Evolutionary conservation across 1,140 invertebrate genomes (phyloP), one percentile per base, ranked within the genome.

Genomic region (Drosophila nebulosa): DNA sequence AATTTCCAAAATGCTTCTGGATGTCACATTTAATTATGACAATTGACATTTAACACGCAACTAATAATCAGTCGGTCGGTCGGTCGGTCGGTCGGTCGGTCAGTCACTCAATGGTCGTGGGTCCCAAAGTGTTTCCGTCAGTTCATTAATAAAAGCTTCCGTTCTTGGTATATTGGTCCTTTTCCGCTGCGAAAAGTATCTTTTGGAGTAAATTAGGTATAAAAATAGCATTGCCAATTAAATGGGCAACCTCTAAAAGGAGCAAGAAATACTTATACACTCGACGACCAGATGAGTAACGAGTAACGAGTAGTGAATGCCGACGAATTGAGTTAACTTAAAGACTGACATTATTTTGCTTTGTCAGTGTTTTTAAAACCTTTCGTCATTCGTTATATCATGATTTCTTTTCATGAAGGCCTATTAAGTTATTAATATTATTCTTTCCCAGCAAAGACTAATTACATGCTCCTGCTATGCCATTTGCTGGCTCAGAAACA

Each of bases 41-140:
- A 79, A 84, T 79, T 79, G 80, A 70, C 73, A 74, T 67, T 79
- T 79, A 79, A 66, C 80, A 84, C 80, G 77, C 80, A 66, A 79
- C 72, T 76, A 74, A 77, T 77, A 84, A 67, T 75, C 71, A 51
- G 30, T 36, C 58, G 35, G 35, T 12, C 39, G 7, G 21, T 12
- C 21, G 10, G 32, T 46, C 18, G 4, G 14, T 16, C 9, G 16
- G 35, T 61, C 18, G 18, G n/a, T n/a, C 21, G 39, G 36, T 16
- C 14, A n/a, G 39, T 46, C 18, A 18, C 2, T 46, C 18, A 18
- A 46, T 10, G 18, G 39, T 46, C 14, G 16, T 36, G 35, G 35
- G 35, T 9, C 6, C 16, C 39, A 3, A 18, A 36, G 26, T 39
- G 36, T 57, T 51, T 55, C 59, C 39, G 26, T 30, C 52, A n/a